Percentiles rank a stretch among this genome's conserved stretches.
Evolutionary conservation across 2,113 vertebrate species (phyloP).

Genomic region (Ginglymostoma cirratum): DNA sequence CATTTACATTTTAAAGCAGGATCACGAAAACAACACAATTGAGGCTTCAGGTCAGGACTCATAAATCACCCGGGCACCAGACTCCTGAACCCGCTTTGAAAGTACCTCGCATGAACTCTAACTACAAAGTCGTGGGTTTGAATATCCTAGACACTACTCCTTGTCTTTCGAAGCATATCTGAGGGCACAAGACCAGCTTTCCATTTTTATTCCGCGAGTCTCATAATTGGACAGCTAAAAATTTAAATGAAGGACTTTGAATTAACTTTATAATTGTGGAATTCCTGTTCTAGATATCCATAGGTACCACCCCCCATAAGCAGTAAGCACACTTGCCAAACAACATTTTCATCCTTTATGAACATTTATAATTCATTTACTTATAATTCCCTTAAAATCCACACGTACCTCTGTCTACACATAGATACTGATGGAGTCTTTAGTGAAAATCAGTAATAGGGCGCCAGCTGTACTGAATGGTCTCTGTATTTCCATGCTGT

Average conservation of each 20-base stretch:
- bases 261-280: not conserved
- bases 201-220: not conserved
- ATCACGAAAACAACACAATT: too few relatives aligned
- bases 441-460: not conserved
- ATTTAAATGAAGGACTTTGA: not conserved
- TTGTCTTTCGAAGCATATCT: not conserved
- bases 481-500: not conserved
- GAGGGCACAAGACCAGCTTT: not conserved
- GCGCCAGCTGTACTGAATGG: not conserved
- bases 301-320: not conserved
- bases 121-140: not conserved
- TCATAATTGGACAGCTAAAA: not conserved
- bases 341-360: not conserved
- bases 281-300: not conserved
- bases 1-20: too few relatives aligned
- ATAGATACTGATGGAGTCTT: not conserved
- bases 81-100: too few relatives aligned
- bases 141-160: not conserved
- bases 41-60: too few relatives aligned
- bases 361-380: not conserved
- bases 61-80: too few relatives aligned
- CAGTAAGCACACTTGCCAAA: not conserved
- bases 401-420: not conserved
- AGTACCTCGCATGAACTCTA: not conserved
- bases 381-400: not conserved